Evolutionary conservation across 2,797 vertebrate genomes (phyloP), one percentile per base, ranked within the genome.

Genomic region (Buphagus erythrorhynchus): DNA sequence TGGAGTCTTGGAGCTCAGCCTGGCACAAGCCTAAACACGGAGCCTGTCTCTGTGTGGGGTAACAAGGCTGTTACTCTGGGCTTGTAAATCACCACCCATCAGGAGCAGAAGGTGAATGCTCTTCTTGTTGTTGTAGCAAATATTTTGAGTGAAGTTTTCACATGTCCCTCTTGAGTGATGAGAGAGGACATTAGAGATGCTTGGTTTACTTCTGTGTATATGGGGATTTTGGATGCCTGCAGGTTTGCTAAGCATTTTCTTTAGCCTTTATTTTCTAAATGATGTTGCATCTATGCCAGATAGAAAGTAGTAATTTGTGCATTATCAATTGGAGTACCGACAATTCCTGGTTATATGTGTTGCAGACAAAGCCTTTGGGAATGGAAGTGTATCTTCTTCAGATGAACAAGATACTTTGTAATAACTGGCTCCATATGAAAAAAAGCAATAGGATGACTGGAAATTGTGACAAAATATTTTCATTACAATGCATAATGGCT

Each of bases 11-110:
- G 43, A 78, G 51, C 85, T 75, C 43, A 86, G 73, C 48, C 46
- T 91, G 73, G 76, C 79, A 59, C 68, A 78, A 81, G 35, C 35
- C 59, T 66, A 48, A 90, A 75, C 12, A 19, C 0, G 0, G n/a
- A 80, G 66, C 51, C 24, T 68, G 14, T 66, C 82, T 91, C 78
- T 1, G 6, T 88, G 73, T 84, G 87, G 0, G 11, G 72, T 66
- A 90, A 63, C 0, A 0, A 46, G 49, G 55, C 46, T 0, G 0
- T 38, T 33, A 3, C 51, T 71, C 43, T 6, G 21, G 51, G 33
- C 36, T 88, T 90, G 33, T 90, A 90, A 96, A 88, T 88, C 58
- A 61, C 62, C 73, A 59, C 58, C 45, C 46, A 25, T 66, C 22
- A 84, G 79, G 62, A 80, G 76, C 43, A 80, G 58, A 57, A 93